Evolutionary conservation across 2,113 vertebrate species (phyloP).

Genomic region (Podarcis muralis): DNA sequence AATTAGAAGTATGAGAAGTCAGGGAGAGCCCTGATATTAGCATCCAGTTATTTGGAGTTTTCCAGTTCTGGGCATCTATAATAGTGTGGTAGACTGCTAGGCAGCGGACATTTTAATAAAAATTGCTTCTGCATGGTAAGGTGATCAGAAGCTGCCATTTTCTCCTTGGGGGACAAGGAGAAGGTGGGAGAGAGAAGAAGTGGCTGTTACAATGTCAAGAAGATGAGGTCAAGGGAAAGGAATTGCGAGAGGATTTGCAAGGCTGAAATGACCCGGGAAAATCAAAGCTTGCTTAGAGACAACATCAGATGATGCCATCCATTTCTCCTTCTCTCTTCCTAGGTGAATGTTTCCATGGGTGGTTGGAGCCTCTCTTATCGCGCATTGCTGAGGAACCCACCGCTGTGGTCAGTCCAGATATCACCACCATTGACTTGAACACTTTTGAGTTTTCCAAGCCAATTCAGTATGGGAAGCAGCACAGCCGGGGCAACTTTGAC

Average conservation of each 20-base stretch:
- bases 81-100: background rate
- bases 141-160: background rate
- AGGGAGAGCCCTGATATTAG: background rate
- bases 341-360: constrained; percentile 96
- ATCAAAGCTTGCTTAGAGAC: background rate
- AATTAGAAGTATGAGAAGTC: background rate
- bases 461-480: constrained; percentile 74
- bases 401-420: constrained; percentile 92
- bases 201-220: background rate
- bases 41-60: background rate
- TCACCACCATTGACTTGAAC: constrained; percentile 90
- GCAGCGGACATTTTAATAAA: background rate
- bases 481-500: constrained; percentile 94
- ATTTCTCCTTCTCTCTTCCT: background rate
- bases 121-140: background rate
- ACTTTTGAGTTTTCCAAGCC: constrained; percentile 90
- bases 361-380: constrained; percentile 91
- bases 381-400: constrained; percentile 92
- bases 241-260: background rate
- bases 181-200: background rate
- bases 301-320: background rate
- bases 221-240: background rate
- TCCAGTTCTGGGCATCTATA: background rate
- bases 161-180: background rate
- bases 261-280: too few relatives aligned